phyloP scores from a whole-genome alignment of 2,888 invertebrate genomes.

The Drosophila differens region DNA sequence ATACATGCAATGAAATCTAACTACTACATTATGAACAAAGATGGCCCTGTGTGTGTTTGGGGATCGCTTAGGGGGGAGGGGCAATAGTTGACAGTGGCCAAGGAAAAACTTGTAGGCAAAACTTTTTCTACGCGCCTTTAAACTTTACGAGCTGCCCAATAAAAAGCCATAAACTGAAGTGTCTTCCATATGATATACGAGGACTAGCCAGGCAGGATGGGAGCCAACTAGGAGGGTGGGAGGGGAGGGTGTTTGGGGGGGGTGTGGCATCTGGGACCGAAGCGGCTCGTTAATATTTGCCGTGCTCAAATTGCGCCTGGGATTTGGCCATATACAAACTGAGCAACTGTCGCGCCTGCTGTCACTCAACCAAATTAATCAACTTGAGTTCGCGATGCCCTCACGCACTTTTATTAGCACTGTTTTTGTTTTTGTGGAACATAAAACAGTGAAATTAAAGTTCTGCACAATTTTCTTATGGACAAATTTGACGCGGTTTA shows the following conservation, averaged over 20 bases:
- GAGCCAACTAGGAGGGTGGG: background rate
- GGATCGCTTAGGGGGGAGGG: background rate
- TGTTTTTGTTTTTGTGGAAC: background rate
- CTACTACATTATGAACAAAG: slow-evolving; percentile 17
- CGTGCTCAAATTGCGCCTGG: slow-evolving; percentile 59
- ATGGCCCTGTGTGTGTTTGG: background rate
- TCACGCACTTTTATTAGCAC: slow-evolving; percentile 31
- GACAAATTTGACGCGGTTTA: background rate
- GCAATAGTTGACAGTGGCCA: slow-evolving; percentile 34
- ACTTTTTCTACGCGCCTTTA: slow-evolving; percentile 48
- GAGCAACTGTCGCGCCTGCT: slow-evolving; percentile 47
- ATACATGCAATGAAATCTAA: slow-evolving; percentile 46
- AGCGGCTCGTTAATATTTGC: slow-evolving; percentile 52
- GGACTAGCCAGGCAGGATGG: background rate
- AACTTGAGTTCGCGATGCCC: slow-evolving; percentile 48
- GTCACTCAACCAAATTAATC: slow-evolving; percentile 72
- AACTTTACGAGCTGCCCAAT: slow-evolving; percentile 58
- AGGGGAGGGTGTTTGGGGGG: background rate
- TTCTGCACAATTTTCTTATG: slow-evolving; percentile 2
- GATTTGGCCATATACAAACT: slow-evolving; percentile 37
- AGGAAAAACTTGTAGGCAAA: slow-evolving; percentile 44
- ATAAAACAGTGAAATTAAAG: slow-evolving; percentile 13
- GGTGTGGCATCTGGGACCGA: slow-evolving; percentile 20
- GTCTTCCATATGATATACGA: slow-evolving; percentile 49
- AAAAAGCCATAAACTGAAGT: slow-evolving; percentile 61